Base-by-base conservation (phyloP, 2,888 invertebrate genomes). In the Mayetiola destructor region DNA sequence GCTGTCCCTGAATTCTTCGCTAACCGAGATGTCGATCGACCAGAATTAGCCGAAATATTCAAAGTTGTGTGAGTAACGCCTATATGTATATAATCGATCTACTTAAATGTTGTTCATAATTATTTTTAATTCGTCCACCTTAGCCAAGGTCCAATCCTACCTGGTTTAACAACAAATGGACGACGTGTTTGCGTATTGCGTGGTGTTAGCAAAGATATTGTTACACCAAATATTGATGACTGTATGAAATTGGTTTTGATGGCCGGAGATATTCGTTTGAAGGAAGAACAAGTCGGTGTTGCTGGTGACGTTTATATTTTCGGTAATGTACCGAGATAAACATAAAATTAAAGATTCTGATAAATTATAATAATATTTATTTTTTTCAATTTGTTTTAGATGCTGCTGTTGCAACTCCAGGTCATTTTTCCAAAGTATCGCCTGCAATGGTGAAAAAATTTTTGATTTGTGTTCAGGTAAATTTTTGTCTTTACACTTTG, bases 381-480 rank as follows among this genome's bases (percentile, higher is more conserved):
- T n/a, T n/a, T n/a, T n/a, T n/a, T n/a, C n/a, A n/a, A n/a, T n/a
- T n/a, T n/a, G n/a, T n/a, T n/a, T n/a, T n/a, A n/a, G 89, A 89
- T 64, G 89, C 88, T 0, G 77, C 80, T 27, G 83, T 85, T 30
- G 87, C 86, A 1, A 85, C 86, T 0, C 81, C 88, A 0, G 76
- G 81, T 1, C 88, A 89, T 69, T 88, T 89, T 68, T 81, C 88
- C 62, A 89, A 88, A 73, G 84, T 89, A 69, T 86, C 88, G 0
- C 89, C 89, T 0, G 76, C 84, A 1, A 71, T 87, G 56, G 83
- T 88, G 56, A 89, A 88, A 75, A 89, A 89, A 72, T 88, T 89
- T 74, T 76, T 89, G 64, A 83, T 88, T 60, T 87, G 87, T 69
- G 87, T 88, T 18, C 85, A 86, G 77, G 73, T 74, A 64, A 66